phyloP scores from a whole-genome alignment of 2,888 invertebrate species.

The Oscheius onirici region DNA sequence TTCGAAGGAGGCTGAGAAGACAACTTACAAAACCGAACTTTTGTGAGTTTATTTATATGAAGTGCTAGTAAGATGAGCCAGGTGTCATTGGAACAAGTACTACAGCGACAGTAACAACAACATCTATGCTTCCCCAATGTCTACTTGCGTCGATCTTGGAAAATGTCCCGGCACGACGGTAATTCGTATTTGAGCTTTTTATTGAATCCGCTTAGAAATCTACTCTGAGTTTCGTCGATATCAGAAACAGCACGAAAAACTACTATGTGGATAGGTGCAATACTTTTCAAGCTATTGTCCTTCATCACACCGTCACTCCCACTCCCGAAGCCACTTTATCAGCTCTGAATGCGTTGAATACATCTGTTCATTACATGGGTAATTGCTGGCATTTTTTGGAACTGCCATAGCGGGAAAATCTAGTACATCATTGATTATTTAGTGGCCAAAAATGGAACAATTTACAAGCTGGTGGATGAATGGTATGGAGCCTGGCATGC shows the following conservation, averaged over 20 bases:
- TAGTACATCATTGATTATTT: no score
- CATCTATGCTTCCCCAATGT: background rate
- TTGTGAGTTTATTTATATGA: slow-evolving; percentile 4
- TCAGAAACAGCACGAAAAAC: slow-evolving; percentile 13
- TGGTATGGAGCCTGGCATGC: slow-evolving; percentile 31
- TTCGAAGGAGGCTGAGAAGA: background rate
- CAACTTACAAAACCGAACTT: slow-evolving; percentile 8
- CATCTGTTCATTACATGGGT: slow-evolving; percentile 34
- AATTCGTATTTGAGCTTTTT: background rate
- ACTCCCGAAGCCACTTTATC: slow-evolving; percentile 10
- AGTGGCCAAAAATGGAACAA: slow-evolving; percentile 30
- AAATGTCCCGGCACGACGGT: background rate
- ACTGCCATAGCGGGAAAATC: no score
- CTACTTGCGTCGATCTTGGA: slow-evolving; percentile 26
- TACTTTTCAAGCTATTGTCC: slow-evolving; percentile 8
- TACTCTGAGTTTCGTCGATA: slow-evolving; percentile 4
- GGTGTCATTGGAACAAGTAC: slow-evolving; percentile 36
- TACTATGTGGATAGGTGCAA: slow-evolving; percentile 23
- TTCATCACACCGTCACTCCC: slow-evolving; percentile 27
- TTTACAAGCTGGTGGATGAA: slow-evolving; percentile 24
- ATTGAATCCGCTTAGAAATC: slow-evolving; percentile 7
- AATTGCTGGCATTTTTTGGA: no score
- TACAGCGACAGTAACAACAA: slow-evolving; percentile 24
- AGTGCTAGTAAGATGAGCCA: background rate
- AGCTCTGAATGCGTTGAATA: background rate